Percentiles rank a stretch among this genome's conserved stretches.
phyloP scores from a whole-genome alignment of 2,888 invertebrate genomes.

The Omphaloscelis lunosa region DNA sequence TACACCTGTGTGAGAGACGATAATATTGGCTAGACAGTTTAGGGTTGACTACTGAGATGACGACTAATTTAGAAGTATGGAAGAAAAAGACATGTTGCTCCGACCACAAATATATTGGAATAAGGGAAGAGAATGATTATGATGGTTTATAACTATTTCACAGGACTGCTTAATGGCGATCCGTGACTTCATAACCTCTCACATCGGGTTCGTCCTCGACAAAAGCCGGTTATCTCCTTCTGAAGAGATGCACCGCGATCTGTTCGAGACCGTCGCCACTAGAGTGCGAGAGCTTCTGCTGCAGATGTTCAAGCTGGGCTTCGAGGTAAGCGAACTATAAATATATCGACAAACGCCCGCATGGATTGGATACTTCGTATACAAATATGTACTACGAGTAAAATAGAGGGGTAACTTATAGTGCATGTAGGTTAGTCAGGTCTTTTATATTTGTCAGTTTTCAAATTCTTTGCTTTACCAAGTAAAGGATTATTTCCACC shows the following conservation, averaged over 20 bases:
- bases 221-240: conserved; percentile 66
- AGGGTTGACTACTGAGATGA: too few species aligned
- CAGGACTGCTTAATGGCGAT: conserved; percentile 83
- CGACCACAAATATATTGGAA: too few species aligned
- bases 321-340: conserved; percentile 91
- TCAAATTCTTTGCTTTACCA: neutral
- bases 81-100: too few species aligned
- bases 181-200: conserved; percentile 79
- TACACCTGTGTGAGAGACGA: too few species aligned
- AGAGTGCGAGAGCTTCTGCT: conserved; percentile 90
- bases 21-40: too few species aligned
- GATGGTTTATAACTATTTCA: conserved; percentile 42
- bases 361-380: neutral
- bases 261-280: conserved; percentile 75
- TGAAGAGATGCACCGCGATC: conserved; percentile 70
- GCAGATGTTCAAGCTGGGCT: conserved; percentile 97
- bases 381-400: neutral
- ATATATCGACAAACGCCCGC: neutral
- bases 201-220: conserved; percentile 78
- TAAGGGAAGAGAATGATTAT: too few species aligned
- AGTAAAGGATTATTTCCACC: too few species aligned
- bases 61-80: too few species aligned
- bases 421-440: neutral
- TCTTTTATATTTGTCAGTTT: neutral
- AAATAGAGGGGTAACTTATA: too few species aligned